Evolutionary conservation across 1,140 invertebrate species (phyloP).

Genomic region (Mamestra configurata): DNA sequence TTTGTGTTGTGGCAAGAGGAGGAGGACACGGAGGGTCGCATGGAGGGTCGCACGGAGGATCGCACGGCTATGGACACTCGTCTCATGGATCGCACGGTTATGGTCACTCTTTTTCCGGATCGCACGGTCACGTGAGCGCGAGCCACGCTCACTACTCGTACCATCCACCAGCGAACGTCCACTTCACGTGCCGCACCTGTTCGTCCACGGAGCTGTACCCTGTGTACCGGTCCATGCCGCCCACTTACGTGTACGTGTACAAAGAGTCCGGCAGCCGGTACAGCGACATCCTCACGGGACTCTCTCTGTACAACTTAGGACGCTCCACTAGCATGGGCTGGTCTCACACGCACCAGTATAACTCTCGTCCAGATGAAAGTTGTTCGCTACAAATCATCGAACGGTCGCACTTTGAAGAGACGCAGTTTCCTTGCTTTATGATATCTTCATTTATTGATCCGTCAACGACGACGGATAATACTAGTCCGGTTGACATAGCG

Average conservation of each 20-base stretch:
- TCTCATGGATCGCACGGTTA: slow-evolving; percentile 9
- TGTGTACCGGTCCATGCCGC: slow-evolving; percentile 75
- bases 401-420: slow-evolving; percentile 72
- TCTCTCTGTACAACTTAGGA: slow-evolving; percentile 80
- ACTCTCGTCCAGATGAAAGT: slow-evolving; percentile 65
- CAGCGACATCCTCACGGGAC: slow-evolving; percentile 71
- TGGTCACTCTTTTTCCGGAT: slow-evolving; percentile 25
- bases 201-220: slow-evolving; percentile 70
- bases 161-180: slow-evolving; percentile 74
- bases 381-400: slow-evolving; percentile 79
- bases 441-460: slow-evolving; percentile 75
- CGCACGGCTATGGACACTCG: not conserved
- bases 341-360: slow-evolving; percentile 67
- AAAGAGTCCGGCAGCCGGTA: slow-evolving; percentile 74
- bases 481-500: slow-evolving; percentile 69
- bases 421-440: slow-evolving; percentile 74
- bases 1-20: slow-evolving; percentile 70
- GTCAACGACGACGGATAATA: slow-evolving; percentile 50
- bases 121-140: slow-evolving; percentile 64
- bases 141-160: slow-evolving; percentile 77
- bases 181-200: slow-evolving; percentile 76
- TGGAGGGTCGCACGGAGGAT: slow-evolving; percentile 52
- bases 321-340: slow-evolving; percentile 68
- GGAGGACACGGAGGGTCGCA: slow-evolving; percentile 70
- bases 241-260: slow-evolving; percentile 79